Evolutionary conservation across 2,888 invertebrate genomes (phyloP), one percentile per base, ranked within the genome.

Genomic region (Balanococcus diminutus): DNA sequence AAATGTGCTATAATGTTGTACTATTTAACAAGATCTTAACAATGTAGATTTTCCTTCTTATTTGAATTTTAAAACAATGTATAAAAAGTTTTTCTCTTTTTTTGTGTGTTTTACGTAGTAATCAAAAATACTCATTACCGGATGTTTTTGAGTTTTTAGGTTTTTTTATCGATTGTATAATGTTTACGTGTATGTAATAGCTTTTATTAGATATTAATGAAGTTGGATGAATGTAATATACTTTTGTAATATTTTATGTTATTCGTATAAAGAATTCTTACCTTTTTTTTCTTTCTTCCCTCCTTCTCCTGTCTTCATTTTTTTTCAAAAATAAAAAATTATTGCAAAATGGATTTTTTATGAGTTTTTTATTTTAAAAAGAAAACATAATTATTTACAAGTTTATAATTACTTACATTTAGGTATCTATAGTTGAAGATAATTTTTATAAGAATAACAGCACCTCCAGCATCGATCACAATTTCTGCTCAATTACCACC

Each of bases 101-200:
- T n/a, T n/a, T n/a, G n/a, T 51, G 82, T 51, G 31, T 81, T 42
- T 51, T 28, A 28, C 36, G 3, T 79, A 79, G 36, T 79, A 79
- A 79, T 79, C 75, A 79, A 79, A 79, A 79, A 79, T 79, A 79
- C 75, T 79, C 75, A 36, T 72, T 72, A 79, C 32, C 36, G 75
- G 36, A 79, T 36, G 36, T 79, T 79, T 79, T 79, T 67, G 67
- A 81, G 11, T 25, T 81, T 81, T 39, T 25, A n/a, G 1, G 2
- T 9, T 42, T n/a, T 25, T 46, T 81, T 81, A 28, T 42, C 22
- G 22, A 67, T 46, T 82, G 28, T 56, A 46, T 56, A 56, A 56
- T 56, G 22, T 46, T 81, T 46, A 82, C 22, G 22, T 19, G 32
- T 42, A 82, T 46, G 56, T 56, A 56, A 56, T 56, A 8, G 56